A percentile compares a stretch with the other conserved stretches of the same genome.
Conservation (phyloP, 2,113 vertebrate genomes). For the Poicephalus meyeri region DNA sequence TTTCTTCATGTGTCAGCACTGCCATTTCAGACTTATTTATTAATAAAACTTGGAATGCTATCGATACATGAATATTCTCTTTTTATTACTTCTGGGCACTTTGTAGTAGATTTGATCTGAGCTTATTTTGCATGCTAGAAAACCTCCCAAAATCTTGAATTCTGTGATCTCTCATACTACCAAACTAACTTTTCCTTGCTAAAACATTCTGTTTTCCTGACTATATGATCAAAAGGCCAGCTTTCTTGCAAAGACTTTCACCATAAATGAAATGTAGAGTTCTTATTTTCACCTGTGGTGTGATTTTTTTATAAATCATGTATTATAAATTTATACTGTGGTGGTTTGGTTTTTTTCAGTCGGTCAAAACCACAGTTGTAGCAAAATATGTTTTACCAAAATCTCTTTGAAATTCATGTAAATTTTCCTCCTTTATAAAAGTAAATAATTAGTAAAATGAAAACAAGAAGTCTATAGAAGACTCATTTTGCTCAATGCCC, state of each 20-base stretch:
- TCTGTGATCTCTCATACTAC: background rate
- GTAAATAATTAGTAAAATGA: background rate
- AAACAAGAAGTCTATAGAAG: background rate
- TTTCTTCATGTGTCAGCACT: background rate
- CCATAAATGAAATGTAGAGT: background rate
- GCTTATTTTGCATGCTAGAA: conserved; percentile 2
- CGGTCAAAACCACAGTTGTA: background rate
- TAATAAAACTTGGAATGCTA: background rate
- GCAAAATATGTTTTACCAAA: background rate
- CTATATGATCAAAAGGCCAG: background rate
- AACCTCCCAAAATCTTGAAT: background rate
- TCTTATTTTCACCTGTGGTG: background rate
- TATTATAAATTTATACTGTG: background rate
- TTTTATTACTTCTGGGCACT: conserved; percentile 16
- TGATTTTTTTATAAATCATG: background rate
- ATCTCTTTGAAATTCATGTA: background rate
- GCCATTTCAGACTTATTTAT: background rate
- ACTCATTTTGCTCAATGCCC: background rate
- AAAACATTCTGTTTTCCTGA: background rate
- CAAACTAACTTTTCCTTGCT: background rate
- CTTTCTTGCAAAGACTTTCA: background rate
- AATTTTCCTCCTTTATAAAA: background rate
- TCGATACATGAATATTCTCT: conserved; percentile 40
- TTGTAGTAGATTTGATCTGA: conserved; percentile 28
- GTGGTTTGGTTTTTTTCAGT: background rate